A percentile compares a stretch with the other conserved stretches of the same genome.
These are phyloP conservation scores for Drosophila mayaguana DNA, from an alignment of 2,888 invertebrate species.

Conservation along the genomic window DNA sequence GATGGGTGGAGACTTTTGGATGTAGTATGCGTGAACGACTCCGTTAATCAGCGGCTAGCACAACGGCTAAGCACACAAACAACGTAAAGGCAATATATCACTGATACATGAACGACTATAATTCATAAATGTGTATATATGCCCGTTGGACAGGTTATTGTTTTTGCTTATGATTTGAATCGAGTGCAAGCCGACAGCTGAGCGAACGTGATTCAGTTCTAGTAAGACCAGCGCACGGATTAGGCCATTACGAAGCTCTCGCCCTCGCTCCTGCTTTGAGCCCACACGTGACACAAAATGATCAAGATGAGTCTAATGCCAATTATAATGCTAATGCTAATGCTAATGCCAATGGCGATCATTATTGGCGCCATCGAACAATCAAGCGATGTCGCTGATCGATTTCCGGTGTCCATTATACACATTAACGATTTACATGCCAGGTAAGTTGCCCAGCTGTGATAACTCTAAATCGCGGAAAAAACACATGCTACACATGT, in stretches of 20 bases:
- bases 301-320: neutral
- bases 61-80: neutral
- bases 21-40: too few species aligned
- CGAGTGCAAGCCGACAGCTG: neutral
- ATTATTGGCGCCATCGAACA: neutral
- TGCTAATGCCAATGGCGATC: conserved; percentile 10
- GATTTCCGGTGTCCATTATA: conserved; percentile 83
- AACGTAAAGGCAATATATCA: neutral
- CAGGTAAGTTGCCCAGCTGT: conserved; percentile 68
- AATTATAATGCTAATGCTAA: conserved; percentile 14
- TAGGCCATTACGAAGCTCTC: neutral
- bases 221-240: conserved; percentile 11
- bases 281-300: neutral
- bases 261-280: neutral
- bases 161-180: neutral
- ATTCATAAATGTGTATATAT: conserved; percentile 5
- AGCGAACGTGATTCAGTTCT: conserved; percentile 7
- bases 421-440: conserved; percentile 85
- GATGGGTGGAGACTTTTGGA: neutral
- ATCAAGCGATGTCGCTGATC: conserved; percentile 43
- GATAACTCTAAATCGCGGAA: neutral
- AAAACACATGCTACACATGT: neutral
- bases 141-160: neutral
- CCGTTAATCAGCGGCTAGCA: neutral
- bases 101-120: conserved; percentile 8